Percentiles rank a stretch among this genome's conserved stretches.
Evolutionary conservation across 1,140 invertebrate species (phyloP).

Genomic region (Drosophila pruinosa): DNA sequence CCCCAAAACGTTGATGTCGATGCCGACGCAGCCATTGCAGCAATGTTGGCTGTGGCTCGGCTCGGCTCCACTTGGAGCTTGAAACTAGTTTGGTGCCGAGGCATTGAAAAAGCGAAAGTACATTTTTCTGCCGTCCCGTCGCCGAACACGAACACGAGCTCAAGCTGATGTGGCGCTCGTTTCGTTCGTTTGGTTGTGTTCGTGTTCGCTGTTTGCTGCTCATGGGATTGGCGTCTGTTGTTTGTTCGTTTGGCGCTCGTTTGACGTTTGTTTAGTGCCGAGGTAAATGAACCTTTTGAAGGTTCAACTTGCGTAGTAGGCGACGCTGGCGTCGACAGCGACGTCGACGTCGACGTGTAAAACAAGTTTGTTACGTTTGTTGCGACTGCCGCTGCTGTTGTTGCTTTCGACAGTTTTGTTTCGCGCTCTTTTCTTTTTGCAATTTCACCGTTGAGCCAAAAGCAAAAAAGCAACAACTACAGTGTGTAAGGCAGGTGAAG

Average conservation of each 20-base stretch:
- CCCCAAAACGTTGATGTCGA: slow-evolving; percentile 39
- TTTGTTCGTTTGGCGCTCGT: slow-evolving; percentile 31
- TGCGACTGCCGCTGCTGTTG: slow-evolving; percentile 29
- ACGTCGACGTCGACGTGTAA: slow-evolving; percentile 43
- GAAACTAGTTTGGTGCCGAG: slow-evolving; percentile 80
- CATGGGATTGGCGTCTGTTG: slow-evolving; percentile 11
- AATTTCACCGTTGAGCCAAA: slow-evolving; percentile 76
- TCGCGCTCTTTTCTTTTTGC: slow-evolving; percentile 70
- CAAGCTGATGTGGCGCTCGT: slow-evolving; percentile 10
- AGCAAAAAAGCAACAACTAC: slow-evolving; percentile 14
- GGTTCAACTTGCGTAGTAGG: slow-evolving; percentile 81
- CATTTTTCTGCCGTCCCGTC: slow-evolving; percentile 65
- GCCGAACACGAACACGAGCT: no score
- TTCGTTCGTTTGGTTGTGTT: background rate
- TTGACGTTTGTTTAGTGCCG: slow-evolving; percentile 35
- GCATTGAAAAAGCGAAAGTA: slow-evolving; percentile 83
- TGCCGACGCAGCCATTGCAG: slow-evolving; percentile 27
- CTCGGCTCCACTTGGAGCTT: slow-evolving; percentile 51
- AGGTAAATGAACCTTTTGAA: slow-evolving; percentile 83
- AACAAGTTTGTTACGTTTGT: slow-evolving; percentile 79
- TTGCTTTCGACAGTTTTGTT: slow-evolving; percentile 34
- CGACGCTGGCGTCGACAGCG: slow-evolving; percentile 30
- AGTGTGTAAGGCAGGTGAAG: slow-evolving; percentile 64
- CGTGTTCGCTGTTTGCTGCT: background rate
- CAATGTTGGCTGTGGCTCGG: slow-evolving; percentile 51